phyloP scores from a whole-genome alignment of 2,888 invertebrate species.

The Serripes groenlandicus region DNA sequence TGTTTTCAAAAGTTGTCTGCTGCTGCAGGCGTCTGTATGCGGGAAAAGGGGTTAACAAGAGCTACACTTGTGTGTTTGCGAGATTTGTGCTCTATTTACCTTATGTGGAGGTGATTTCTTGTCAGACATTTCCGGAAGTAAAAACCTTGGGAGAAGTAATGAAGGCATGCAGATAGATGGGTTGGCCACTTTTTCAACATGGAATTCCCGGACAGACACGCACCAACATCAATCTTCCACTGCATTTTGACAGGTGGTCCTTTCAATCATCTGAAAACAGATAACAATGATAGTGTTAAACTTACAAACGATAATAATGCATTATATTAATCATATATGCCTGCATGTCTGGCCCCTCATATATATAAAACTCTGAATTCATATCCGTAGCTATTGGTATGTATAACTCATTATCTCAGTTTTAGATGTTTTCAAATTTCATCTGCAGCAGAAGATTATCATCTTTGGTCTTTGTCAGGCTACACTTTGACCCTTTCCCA shows the following conservation, averaged over 20 bases:
- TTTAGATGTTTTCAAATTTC: too few relatives aligned
- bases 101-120: slow-evolving; percentile 84
- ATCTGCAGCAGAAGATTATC: not conserved
- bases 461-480: not conserved
- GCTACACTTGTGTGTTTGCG: too few relatives aligned
- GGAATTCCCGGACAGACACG: slow-evolving; percentile 37
- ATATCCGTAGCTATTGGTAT: too few relatives aligned
- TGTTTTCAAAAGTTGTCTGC: too few relatives aligned
- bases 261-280: slow-evolving; percentile 23
- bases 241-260: not conserved
- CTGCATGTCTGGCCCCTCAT: too few relatives aligned
- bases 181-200: slow-evolving; percentile 33
- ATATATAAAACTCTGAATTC: too few relatives aligned
- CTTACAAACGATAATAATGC: too few relatives aligned
- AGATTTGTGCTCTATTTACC: slow-evolving; percentile 72
- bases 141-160: slow-evolving; percentile 73
- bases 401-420: too few relatives aligned
- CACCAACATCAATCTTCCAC: slow-evolving; percentile 14
- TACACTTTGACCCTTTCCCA: slow-evolving; percentile 2
- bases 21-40: too few relatives aligned
- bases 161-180: slow-evolving; percentile 79
- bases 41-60: too few relatives aligned
- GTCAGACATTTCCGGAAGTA: slow-evolving; percentile 82
- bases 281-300: not conserved
- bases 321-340: too few relatives aligned